Evolutionary conservation across 2,797 vertebrate genomes (phyloP), one percentile per base, ranked within the genome.

Genomic region (Rhadinocentrus ornatus): DNA sequence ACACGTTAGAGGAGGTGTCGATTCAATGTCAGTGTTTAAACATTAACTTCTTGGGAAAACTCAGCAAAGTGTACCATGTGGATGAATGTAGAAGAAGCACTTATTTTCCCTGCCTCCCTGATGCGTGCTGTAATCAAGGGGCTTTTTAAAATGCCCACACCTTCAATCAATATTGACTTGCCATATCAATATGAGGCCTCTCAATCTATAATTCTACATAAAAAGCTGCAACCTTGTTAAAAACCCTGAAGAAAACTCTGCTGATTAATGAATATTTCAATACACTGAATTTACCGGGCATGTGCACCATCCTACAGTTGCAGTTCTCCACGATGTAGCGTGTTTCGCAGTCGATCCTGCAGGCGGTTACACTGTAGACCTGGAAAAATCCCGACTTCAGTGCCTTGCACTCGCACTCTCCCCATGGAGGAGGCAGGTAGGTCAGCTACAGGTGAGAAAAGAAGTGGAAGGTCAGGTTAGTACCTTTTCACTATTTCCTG

Each of bases 291-390:
- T 77, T 67, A 98, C 97, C 97, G 60, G 97, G 97, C 97, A 99
- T 99, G 91, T 99, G 97, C 37, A 98, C 97, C 97, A 99, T 99
- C 80, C 93, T 96, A 91, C 98, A 99, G 94, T 99, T 99, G 93
- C 98, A 99, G 89, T 99, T 99, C 85, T 99, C 98, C 78, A 98
- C 96, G 0, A 99, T 97, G 89, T 99, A 99, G 20, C 97, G 96
- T 0, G 97, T 99, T 90, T 99, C 98, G 62, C 98, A 99, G 93
- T 99, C 97, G 2, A 99, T 99, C 89, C 98, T 94, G 92, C 98
- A 99, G 81, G 97, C 97, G 0, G 97, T 99, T 58, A 99, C 95
- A 1, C 97, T 99, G 94, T 99, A 99, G 84, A 96, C 95, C 73
- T 96, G 94, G 91, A 98, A 99, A 82, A 98, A 98, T 62, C 96